phyloP scores from a whole-genome alignment of 2,113 vertebrate genomes.

The Chrysochloris asiatica region DNA sequence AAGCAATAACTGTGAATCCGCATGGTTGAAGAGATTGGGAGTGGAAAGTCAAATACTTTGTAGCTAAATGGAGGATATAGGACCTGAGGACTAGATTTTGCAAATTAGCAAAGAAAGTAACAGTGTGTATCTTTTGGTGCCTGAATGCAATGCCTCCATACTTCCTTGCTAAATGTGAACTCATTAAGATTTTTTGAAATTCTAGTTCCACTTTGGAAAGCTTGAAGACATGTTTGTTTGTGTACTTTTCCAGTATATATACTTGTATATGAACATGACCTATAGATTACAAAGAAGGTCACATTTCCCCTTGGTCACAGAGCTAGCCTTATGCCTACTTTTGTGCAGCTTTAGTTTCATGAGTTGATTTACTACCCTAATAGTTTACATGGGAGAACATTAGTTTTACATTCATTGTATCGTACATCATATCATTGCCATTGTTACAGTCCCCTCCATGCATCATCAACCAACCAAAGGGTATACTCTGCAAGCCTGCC shows the following conservation, averaged over 20 bases:
- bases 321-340: background rate
- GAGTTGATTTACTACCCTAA: background rate
- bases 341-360: background rate
- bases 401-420: too few species aligned
- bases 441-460: too few species aligned
- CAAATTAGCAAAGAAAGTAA: background rate
- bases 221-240: constrained; percentile 70
- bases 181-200: constrained; percentile 60
- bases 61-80: background rate
- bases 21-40: background rate
- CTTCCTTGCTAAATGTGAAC: constrained; percentile 57
- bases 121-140: too few species aligned
- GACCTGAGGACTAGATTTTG: background rate
- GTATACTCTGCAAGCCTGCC: too few species aligned
- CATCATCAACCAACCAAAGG: too few species aligned
- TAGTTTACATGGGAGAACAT: too few species aligned
- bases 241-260: constrained; percentile 61
- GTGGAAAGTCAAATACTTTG: background rate
- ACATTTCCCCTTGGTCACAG: background rate
- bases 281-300: background rate
- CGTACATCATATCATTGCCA: too few species aligned
- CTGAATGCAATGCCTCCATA: background rate
- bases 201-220: constrained; percentile 60
- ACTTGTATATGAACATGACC: background rate
- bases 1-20: background rate